Percentiles rank a stretch among this genome's conserved stretches.
Conservation (phyloP, 2,888 invertebrate genomes). For the Ellobium chinense region DNA sequence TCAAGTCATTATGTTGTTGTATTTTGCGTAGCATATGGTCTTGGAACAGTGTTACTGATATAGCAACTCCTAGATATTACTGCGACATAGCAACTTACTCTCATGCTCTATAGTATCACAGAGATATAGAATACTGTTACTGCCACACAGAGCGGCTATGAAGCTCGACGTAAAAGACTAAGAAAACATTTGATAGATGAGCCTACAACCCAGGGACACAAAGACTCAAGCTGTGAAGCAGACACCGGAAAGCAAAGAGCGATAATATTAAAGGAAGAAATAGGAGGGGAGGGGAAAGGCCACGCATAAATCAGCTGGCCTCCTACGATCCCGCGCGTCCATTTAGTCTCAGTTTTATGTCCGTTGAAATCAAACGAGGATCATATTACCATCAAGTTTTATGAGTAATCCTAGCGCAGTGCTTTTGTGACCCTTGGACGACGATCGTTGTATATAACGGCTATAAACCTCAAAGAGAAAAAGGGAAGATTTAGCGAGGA, state of each 20-base stretch:
- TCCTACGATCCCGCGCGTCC: neutral
- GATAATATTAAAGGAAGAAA: neutral
- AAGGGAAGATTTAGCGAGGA: neutral
- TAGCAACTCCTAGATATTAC: no score
- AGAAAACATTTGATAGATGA: no score
- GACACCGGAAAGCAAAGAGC: neutral
- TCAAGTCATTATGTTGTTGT: no score
- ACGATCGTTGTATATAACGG: neutral
- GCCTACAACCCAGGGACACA: no score
- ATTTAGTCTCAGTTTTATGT: neutral
- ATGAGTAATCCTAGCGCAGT: neutral
- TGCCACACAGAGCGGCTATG: no score
- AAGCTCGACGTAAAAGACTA: no score
- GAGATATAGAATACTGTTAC: no score
- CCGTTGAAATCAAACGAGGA: neutral
- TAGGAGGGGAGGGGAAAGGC: neutral
- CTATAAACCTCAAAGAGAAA: conserved; percentile 12
- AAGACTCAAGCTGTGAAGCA: neutral
- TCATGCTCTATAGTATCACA: no score
- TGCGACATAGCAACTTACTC: no score
- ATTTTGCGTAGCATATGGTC: no score
- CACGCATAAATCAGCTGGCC: neutral
- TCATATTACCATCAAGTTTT: conserved; percentile 7
- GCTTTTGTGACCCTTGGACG: neutral
- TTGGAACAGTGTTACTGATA: no score